phyloP scores from a whole-genome alignment of 2,113 vertebrate species.

The Panurus biarmicus region DNA sequence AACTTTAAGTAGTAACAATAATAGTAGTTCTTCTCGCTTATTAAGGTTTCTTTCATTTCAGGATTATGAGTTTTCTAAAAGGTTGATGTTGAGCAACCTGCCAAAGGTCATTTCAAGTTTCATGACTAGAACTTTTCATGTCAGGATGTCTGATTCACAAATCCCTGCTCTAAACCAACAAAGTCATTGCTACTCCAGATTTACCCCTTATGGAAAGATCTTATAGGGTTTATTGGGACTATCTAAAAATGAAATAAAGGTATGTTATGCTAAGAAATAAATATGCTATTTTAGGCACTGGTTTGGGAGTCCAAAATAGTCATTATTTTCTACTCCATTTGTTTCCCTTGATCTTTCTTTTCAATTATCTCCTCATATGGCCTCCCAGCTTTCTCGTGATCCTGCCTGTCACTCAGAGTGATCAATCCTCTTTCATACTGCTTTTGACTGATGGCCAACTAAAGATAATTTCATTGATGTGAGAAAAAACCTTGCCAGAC shows the following conservation, averaged over 20 bases:
- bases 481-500: not conserved
- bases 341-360: conserved; percentile 15
- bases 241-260: not conserved
- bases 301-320: not conserved
- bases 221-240: not conserved
- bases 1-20: conserved; percentile 9
- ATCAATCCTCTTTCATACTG: not conserved
- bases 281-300: not conserved
- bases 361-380: not conserved
- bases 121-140: not conserved
- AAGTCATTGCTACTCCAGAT: not conserved
- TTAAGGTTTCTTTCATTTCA: conserved; percentile 11
- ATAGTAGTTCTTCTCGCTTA: not conserved
- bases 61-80: conserved; percentile 27
- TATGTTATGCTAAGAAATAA: conserved; percentile 24
- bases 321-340: not conserved
- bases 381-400: not conserved
- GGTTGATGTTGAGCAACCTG: not conserved
- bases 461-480: not conserved
- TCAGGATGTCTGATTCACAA: conserved; percentile 12
- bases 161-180: not conserved
- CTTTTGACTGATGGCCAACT: conserved; percentile 6
- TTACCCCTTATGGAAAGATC: not conserved
- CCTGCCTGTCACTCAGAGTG: not conserved
- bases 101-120: conserved; percentile 15